These are phyloP conservation scores for Characodon lateralis DNA, from an alignment of 2,797 vertebrate species.

Conservation along the genomic window DNA sequence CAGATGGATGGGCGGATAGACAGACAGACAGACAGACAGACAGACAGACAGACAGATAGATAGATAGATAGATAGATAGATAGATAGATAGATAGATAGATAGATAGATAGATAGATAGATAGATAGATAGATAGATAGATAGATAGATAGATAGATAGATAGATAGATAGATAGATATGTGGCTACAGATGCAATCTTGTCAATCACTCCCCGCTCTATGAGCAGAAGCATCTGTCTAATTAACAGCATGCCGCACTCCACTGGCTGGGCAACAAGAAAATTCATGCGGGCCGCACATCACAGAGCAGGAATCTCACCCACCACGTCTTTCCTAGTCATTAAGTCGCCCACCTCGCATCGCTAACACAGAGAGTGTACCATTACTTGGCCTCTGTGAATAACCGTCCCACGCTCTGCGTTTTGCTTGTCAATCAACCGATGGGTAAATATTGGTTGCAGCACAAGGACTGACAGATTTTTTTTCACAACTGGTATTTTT, in stretches of 20 bases:
- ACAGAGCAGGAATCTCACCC: constrained; percentile 63
- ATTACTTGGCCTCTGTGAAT: constrained; percentile 68
- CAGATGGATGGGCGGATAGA: too few species aligned
- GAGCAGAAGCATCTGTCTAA: constrained; percentile 53
- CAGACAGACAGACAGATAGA: not conserved
- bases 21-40: not conserved
- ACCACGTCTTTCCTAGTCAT: constrained; percentile 66
- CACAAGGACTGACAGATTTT: constrained; percentile 57
- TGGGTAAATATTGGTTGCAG: constrained; percentile 71
- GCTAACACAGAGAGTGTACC: constrained; percentile 54
- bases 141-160: constrained; percentile 33
- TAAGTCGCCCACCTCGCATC: constrained; percentile 75
- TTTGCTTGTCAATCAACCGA: constrained; percentile 73
- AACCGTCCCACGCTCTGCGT: constrained; percentile 62
- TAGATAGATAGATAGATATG: constrained; percentile 37
- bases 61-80: constrained; percentile 13
- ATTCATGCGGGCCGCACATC: constrained; percentile 18
- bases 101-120: constrained; percentile 42
- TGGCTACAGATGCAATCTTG: constrained; percentile 60
- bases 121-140: constrained; percentile 39
- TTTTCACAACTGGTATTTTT: constrained; percentile 51
- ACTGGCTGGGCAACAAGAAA: constrained; percentile 44
- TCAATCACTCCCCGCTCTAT: constrained; percentile 60
- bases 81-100: constrained; percentile 11
- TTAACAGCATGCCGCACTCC: constrained; percentile 51